phyloP scores from a whole-genome alignment of 1,140 invertebrate genomes.

The Atta colombica region DNA sequence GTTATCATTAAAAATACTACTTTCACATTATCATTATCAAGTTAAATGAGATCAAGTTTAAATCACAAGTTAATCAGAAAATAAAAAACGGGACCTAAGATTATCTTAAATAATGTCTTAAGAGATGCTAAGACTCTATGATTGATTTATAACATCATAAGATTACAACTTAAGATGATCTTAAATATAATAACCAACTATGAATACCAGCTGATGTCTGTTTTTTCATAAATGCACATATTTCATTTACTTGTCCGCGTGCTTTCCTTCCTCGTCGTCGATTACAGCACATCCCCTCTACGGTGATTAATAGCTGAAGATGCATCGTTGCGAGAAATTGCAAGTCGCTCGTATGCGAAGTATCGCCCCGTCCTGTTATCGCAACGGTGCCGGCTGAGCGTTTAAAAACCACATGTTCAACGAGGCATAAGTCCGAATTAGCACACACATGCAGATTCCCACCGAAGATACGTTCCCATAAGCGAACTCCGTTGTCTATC shows the following conservation, averaged over 20 bases:
- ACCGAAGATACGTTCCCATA: slow-evolving; percentile 61
- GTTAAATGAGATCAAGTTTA: too few species aligned
- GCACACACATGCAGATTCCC: slow-evolving; percentile 65
- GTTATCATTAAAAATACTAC: too few species aligned
- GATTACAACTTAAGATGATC: too few species aligned
- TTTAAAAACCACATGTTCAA: slow-evolving; percentile 71
- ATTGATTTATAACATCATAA: too few species aligned
- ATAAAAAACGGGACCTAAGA: too few species aligned
- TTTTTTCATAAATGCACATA: background rate
- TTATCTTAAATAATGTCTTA: too few species aligned
- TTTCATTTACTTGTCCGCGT: background rate
- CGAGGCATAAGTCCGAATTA: slow-evolving; percentile 72
- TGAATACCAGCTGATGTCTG: too few species aligned
- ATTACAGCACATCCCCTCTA: background rate
- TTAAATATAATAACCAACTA: too few species aligned
- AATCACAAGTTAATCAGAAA: too few species aligned
- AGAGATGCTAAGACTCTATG: too few species aligned
- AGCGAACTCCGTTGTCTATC: background rate
- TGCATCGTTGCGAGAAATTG: slow-evolving; percentile 60
- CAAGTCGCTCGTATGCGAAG: slow-evolving; percentile 25
- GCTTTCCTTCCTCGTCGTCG: background rate
- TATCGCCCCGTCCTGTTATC: slow-evolving; percentile 47
- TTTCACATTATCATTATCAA: too few species aligned
- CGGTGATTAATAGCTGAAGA: slow-evolving; percentile 47
- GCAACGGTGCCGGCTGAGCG: slow-evolving; percentile 50